Percentiles rank a stretch among this genome's conserved stretches.
Evolutionary conservation across 2,888 invertebrate species (phyloP).

Genomic region (Agonopterix arenella): DNA sequence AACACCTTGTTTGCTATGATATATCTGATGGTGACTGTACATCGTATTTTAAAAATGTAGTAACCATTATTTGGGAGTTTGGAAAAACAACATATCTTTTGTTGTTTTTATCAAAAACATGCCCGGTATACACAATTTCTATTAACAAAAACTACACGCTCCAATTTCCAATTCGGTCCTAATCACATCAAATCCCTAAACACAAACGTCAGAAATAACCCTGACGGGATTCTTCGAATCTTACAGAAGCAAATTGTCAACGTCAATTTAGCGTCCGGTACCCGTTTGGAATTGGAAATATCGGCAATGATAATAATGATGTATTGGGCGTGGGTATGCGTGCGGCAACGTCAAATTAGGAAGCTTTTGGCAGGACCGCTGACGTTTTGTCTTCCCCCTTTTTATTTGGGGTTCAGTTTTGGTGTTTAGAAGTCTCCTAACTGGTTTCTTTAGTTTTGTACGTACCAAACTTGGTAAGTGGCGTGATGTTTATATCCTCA

Average conservation of each 20-base stretch:
- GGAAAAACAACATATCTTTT: too few species aligned
- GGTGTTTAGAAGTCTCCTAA: background rate
- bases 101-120: conserved; percentile 1
- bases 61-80: too few species aligned
- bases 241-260: conserved; percentile 34
- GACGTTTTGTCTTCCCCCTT: conserved; percentile 26
- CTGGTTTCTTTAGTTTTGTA: background rate
- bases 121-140: too few species aligned
- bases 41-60: too few species aligned
- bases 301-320: conserved; percentile 44
- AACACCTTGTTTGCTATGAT: too few species aligned
- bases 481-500: background rate
- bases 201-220: background rate
- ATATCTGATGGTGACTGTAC: too few species aligned
- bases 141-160: too few species aligned
- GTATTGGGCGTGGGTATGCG: conserved; percentile 42
- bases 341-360: conserved; percentile 56
- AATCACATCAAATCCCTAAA: background rate
- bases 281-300: conserved; percentile 32
- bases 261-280: conserved; percentile 29
- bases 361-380: conserved; percentile 35
- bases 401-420: conserved; percentile 24
- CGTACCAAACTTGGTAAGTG: background rate
- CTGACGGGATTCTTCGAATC: too few species aligned
- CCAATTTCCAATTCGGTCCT: background rate